phyloP scores from a whole-genome alignment of 2,888 invertebrate genomes.

The Andrena dorsata region DNA sequence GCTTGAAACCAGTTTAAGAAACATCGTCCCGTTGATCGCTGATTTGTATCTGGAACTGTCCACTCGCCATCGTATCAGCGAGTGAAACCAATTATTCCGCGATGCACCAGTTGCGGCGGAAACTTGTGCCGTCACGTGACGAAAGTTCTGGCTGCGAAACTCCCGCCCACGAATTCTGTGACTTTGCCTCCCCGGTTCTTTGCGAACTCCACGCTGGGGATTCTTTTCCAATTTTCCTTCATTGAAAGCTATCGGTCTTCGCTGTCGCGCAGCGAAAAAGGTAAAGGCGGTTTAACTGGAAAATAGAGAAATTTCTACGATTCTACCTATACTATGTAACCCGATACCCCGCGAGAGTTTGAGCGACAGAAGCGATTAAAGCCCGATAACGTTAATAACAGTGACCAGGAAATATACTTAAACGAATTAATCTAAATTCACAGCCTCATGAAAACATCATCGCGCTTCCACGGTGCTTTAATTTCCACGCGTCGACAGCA shows the following conservation, averaged over 20 bases:
- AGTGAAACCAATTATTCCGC: conserved; percentile 69
- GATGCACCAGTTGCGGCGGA: conserved; percentile 63
- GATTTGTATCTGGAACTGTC: conserved; percentile 59
- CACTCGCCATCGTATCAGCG: conserved; percentile 32
- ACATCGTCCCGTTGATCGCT: conserved; percentile 38
- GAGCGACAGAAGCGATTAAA: background rate
- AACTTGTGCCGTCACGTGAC: conserved; percentile 65
- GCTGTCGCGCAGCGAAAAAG: conserved; percentile 16
- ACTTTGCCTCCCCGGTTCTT: conserved; percentile 32
- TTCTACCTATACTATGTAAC: background rate
- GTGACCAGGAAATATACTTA: background rate
- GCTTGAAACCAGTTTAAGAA: conserved; percentile 52
- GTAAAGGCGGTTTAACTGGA: conserved; percentile 3
- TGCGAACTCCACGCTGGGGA: conserved; percentile 31
- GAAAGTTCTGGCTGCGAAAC: conserved; percentile 51
- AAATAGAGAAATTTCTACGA: conserved; percentile 1
- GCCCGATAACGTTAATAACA: background rate
- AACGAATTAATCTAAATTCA: background rate
- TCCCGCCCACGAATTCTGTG: conserved; percentile 43
- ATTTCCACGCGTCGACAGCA: background rate
- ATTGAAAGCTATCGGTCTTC: conserved; percentile 55
- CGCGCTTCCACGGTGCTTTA: background rate
- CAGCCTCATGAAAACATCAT: background rate
- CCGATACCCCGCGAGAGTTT: background rate
- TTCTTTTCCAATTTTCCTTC: conserved; percentile 55